These are phyloP conservation scores for Nemoura dubitans DNA, from an alignment of 2,888 invertebrate species.

Conservation along the genomic window DNA sequence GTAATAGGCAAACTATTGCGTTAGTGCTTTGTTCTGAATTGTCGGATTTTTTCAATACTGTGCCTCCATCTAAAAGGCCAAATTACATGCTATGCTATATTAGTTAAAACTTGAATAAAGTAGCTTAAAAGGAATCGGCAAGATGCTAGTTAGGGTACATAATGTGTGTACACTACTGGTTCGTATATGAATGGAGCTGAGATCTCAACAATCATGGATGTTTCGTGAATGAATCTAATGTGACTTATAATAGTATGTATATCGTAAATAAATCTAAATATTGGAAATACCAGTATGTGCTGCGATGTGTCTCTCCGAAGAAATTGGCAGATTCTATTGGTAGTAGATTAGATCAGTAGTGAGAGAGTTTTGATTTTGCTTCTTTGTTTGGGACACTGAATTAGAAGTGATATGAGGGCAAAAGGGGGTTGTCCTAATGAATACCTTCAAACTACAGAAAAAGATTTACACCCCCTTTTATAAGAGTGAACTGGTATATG, in stretches of 20 bases:
- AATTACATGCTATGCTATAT: slow-evolving; percentile 7
- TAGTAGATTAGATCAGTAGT: neutral
- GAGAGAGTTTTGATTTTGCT: neutral
- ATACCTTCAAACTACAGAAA: no score
- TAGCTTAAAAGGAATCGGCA: neutral
- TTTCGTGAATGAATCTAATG: slow-evolving; percentile 4
- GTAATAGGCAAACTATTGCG: slow-evolving; percentile 7
- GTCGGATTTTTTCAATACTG: neutral
- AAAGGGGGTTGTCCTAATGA: no score
- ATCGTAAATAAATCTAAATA: neutral
- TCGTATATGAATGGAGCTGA: slow-evolving; percentile 7
- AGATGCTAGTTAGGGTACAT: slow-evolving; percentile 3
- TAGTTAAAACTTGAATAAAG: slow-evolving; percentile 12
- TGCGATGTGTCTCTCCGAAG: neutral
- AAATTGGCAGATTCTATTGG: neutral
- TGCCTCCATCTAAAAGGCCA: slow-evolving; percentile 4
- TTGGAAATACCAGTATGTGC: slow-evolving; percentile 7
- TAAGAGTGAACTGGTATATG: no score
- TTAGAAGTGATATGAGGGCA: no score
- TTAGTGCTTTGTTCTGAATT: neutral
- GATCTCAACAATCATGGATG: neutral
- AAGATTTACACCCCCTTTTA: no score
- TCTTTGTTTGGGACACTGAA: neutral
- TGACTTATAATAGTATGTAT: neutral
- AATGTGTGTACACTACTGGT: slow-evolving; percentile 7